Conservation (phyloP, 2,888 invertebrate genomes). For the Desoria tigrina region DNA sequence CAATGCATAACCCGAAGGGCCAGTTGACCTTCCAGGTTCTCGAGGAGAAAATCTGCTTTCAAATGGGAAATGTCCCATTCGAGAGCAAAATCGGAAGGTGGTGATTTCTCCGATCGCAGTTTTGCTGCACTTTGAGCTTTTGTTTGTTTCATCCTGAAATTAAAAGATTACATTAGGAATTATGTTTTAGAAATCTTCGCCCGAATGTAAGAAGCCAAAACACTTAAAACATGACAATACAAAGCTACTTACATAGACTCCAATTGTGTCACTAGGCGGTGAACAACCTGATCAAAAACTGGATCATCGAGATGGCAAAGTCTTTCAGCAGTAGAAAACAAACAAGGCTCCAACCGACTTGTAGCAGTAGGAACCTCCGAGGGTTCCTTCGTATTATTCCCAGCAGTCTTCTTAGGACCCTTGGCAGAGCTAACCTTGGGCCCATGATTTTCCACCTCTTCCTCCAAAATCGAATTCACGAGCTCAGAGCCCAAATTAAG, state of each 20-base stretch:
- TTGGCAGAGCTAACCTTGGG: slow-evolving; percentile 27
- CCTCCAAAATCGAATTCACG: slow-evolving; percentile 32
- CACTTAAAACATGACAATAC: background rate
- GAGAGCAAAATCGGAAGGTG: slow-evolving; percentile 34
- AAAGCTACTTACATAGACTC: slow-evolving; percentile 50
- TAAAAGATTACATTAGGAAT: background rate
- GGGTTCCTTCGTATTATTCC: slow-evolving; percentile 18
- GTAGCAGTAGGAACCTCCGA: slow-evolving; percentile 29
- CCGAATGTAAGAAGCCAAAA: slow-evolving; percentile 1
- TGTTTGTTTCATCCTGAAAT: slow-evolving; percentile 49
- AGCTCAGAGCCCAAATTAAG: slow-evolving; percentile 56
- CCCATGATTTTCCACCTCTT: background rate
- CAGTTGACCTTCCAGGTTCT: slow-evolving; percentile 51
- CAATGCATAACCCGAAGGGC: slow-evolving; percentile 48
- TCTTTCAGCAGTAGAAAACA: slow-evolving; percentile 53
- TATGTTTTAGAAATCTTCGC: background rate
- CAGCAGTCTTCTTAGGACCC: slow-evolving; percentile 9
- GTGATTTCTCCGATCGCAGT: too few relatives aligned
- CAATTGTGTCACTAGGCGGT: slow-evolving; percentile 52
- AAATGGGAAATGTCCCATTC: slow-evolving; percentile 47
- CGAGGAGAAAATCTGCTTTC: slow-evolving; percentile 50
- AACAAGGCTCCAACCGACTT: slow-evolving; percentile 45
- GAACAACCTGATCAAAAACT: slow-evolving; percentile 52
- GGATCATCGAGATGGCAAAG: slow-evolving; percentile 53
- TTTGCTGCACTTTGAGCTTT: slow-evolving; percentile 34